These are phyloP conservation scores for Myrmophylax atrothorax DNA, from an alignment of 2,113 vertebrate genomes.

Conservation along the genomic window DNA sequence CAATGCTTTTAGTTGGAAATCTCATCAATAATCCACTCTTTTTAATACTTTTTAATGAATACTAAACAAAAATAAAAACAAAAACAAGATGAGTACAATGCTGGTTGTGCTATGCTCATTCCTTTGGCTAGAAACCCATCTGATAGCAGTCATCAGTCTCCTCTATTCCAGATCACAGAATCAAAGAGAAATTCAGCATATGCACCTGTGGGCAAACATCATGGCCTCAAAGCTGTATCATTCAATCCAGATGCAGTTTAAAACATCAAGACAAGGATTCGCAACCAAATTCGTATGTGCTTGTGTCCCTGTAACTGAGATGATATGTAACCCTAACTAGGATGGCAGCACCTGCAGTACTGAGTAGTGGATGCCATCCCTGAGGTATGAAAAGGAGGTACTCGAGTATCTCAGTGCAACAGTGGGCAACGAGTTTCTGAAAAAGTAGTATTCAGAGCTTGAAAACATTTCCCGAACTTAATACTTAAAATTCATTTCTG, in stretches of 20 bases:
- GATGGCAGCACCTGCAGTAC: rapidly evolving
- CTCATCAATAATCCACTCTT: background rate
- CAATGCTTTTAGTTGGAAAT: background rate
- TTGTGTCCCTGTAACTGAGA: background rate
- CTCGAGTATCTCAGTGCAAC: background rate
- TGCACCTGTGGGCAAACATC: background rate
- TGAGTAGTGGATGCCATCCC: background rate
- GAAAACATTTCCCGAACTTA: background rate
- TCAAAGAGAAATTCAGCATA: background rate
- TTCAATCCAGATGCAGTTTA: background rate
- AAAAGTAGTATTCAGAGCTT: background rate
- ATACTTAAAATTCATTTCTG: background rate
- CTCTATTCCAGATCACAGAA: background rate
- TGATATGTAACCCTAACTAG: background rate
- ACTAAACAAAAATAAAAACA: background rate
- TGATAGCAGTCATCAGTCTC: background rate
- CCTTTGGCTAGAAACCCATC: background rate
- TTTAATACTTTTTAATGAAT: background rate
- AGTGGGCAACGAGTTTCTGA: background rate
- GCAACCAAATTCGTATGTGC: background rate
- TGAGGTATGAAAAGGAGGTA: background rate
- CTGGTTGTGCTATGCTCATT: background rate
- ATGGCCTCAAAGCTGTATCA: rapidly evolving
- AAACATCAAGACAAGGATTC: background rate
- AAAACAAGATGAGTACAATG: background rate